These are phyloP conservation scores for Nebria salina DNA, from an alignment of 2,888 invertebrate species.

Conservation along the genomic window DNA sequence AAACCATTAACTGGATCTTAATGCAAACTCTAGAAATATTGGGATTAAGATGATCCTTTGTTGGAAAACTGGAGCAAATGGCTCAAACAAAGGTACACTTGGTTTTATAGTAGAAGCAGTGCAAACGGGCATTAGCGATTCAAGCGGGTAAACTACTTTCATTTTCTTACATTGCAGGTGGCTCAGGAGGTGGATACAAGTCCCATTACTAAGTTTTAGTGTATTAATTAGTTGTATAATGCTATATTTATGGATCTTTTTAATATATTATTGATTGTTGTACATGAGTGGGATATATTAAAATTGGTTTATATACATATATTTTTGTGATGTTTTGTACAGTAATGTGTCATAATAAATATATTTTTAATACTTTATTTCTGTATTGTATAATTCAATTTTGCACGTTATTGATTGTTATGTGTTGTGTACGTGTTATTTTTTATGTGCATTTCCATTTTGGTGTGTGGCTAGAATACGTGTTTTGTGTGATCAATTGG, in stretches of 20 bases:
- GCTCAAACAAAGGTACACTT: background rate
- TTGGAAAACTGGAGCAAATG: background rate
- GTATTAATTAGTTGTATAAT: background rate
- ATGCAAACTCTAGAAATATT: background rate
- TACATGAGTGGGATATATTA: background rate
- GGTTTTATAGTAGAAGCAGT: constrained; percentile 2
- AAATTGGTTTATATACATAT: background rate
- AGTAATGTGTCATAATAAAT: constrained; percentile 37
- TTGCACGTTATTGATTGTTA: background rate
- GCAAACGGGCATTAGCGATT: background rate
- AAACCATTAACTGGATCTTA: background rate
- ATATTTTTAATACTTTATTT: constrained; percentile 22
- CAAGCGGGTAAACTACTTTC: background rate
- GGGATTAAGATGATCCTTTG: background rate
- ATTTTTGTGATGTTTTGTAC: constrained; percentile 21
- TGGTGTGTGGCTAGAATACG: too few species aligned
- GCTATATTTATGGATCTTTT: constrained; percentile 8
- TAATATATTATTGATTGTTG: constrained; percentile 6
- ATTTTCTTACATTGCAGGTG: background rate
- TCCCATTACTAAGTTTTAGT: constrained; percentile 23
- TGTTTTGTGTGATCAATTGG: too few species aligned
- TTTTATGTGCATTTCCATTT: too few species aligned
- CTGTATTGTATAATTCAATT: background rate
- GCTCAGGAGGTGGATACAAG: constrained; percentile 20
- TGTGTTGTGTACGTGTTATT: constrained; percentile 3